Base-by-base conservation (phyloP, 1,140 invertebrate genomes). In the Scylla paramamosain region DNA sequence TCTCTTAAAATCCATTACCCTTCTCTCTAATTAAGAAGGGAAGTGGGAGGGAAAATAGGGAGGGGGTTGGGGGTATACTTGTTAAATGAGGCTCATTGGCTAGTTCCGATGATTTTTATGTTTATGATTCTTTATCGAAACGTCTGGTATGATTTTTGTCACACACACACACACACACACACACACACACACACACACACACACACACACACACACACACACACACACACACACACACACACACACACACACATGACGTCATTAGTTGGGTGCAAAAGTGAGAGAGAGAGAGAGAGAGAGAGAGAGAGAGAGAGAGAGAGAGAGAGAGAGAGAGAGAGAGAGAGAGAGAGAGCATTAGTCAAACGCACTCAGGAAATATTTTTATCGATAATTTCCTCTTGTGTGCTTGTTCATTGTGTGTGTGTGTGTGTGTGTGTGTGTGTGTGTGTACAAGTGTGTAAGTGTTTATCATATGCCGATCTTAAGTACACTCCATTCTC, bases 221-320 rank as follows among this genome's bases (percentile, higher is more conserved):
- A 88, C 86, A 88, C 86, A 88, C 86, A 88, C 86, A 88, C 86
- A 88, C 86, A 88, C 86, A 88, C 86, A 88, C 86, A 20, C 29
- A 88, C 16, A 88, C 86, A 31, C 86, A n/a, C 3, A 4, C 86
- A 1, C 1, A 88, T 16, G 32, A 28, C 28, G 16, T 82, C 10
- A 20, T 28, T 84, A 84, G 83, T 1, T 32, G 28, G 0, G n/a
- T 84, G 31, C 39, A 45, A 48, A n/a, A 25, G 77, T 3, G 77
- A 82, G 77, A 82, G 77, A 82, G 77, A 82, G 77, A 82, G 77
- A 82, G 77, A 82, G 77, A 82, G 77, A 82, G 77, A 82, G 77
- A 82, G 77, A 82, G 77, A 82, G 77, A 82, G 77, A 82, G 77
- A 82, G 8, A 82, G 83, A 77, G 77, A 82, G 77, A 82, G 77